Base-by-base conservation (phyloP, 2,113 vertebrate species). In the Pollimyrus isidori region DNA sequence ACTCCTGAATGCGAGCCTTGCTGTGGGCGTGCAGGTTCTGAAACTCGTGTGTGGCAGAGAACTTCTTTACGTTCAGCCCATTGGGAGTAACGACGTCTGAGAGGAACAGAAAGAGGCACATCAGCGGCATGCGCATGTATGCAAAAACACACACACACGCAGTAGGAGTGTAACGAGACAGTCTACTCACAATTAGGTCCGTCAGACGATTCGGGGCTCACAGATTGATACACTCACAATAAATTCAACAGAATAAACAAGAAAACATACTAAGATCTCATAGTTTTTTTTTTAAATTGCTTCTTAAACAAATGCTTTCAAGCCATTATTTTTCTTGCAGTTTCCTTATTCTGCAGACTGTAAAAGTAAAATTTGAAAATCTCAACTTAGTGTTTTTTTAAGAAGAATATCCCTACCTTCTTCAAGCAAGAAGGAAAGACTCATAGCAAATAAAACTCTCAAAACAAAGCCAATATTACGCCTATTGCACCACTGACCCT, bases 1-100 rank as follows among this genome's bases (percentile, higher is more conserved):
- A 98, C 93, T 98, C 97, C 92, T 98, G 97, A 91, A 98, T 98
- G 15, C 97, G 97, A 53, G 93, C 96, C 91, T 98, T 98, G 96
- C 96, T 98, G 94, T 97, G 97, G 42, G 97, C 97, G 0, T 98
- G 97, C 39, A 98, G 96, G 93, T 98, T 98, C 94, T 98, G 97
- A 93, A 98, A 98, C 93, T 98, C 97, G 0, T 98, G 97, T 95
- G 98, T 96, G 35, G 97, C 97, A 1, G 97, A 98, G 93, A 98
- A 98, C 93, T 97, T 98, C 94, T 98, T 98, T 90, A 98, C 96
- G 1, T 98, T 98, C 91, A 98, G 93, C 13, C 97, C 97, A 0
- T 98, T 98, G 83, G 97, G 97, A 58, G 97, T 98, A 88, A 98
- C 93, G 0, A 98, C 93, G 92, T 98, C 97, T 98, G 56, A 11